Conservation (phyloP, 2,888 invertebrate species). For the Alviniconcha strummeri region DNA sequence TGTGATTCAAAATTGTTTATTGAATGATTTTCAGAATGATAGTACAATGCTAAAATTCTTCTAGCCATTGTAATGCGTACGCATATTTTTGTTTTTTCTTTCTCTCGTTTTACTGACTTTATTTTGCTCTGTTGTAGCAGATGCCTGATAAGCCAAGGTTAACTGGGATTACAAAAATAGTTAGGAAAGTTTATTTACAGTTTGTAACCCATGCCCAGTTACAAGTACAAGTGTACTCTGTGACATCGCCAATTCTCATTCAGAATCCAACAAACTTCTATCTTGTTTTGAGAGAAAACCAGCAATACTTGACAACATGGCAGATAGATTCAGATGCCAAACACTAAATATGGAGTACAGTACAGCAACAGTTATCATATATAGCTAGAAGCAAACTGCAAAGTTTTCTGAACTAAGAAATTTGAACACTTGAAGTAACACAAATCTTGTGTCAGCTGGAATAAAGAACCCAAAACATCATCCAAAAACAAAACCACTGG, state of each 20-base stretch:
- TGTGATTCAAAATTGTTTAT: constrained; percentile 21
- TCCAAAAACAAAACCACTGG: too few species aligned
- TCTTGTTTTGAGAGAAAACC: too few species aligned
- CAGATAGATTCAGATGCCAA: too few species aligned
- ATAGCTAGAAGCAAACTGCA: too few species aligned
- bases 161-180: constrained; percentile 18
- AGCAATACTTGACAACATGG: too few species aligned
- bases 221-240: too few species aligned
- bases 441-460: background rate
- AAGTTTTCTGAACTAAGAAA: background rate
- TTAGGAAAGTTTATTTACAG: constrained; percentile 10
- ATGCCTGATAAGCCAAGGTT: constrained; percentile 13
- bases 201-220: too few species aligned
- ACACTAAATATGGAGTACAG: too few species aligned
- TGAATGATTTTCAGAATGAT: constrained; percentile 61
- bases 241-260: too few species aligned
- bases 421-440: background rate
- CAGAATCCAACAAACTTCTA: too few species aligned
- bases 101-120: background rate
- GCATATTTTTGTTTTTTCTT: constrained; percentile 15
- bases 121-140: background rate
- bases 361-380: too few species aligned
- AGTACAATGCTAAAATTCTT: constrained; percentile 55
- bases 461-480: background rate
- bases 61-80: constrained; percentile 49